Evolutionary conservation across 2,113 vertebrate genomes (phyloP).

Genomic region (Toxotes jaculatrix): DNA sequence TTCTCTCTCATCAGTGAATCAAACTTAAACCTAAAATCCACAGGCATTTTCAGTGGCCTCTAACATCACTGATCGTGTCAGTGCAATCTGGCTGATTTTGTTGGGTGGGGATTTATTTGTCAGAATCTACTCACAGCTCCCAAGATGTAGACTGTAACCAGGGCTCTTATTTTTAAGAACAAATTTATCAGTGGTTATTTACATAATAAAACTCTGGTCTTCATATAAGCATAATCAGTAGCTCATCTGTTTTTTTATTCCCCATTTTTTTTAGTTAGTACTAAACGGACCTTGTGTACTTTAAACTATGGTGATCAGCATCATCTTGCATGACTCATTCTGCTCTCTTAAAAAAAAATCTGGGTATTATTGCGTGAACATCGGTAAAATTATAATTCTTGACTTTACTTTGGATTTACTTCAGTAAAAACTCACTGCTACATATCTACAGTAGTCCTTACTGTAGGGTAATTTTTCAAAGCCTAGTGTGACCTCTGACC

Average conservation of each 20-base stretch:
- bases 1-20: background rate
- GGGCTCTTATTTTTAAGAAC: too few species aligned
- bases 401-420: background rate
- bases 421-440: background rate
- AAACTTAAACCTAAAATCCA: background rate
- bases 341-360: background rate
- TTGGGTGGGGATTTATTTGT: too few species aligned
- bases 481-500: constrained; percentile 18
- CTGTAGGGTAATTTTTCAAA: constrained; percentile 5
- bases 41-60: background rate
- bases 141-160: too few species aligned
- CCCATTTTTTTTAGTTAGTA: too few species aligned
- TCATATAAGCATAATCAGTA: background rate
- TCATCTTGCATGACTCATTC: too few species aligned
- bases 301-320: background rate
- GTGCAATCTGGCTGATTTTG: background rate
- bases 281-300: background rate
- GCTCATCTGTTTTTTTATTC: background rate
- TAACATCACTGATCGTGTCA: background rate
- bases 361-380: background rate
- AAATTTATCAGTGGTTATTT: background rate
- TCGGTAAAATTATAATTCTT: too few species aligned
- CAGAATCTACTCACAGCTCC: too few species aligned
- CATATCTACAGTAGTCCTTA: too few species aligned
- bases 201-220: background rate